Evolutionary conservation across 2,797 vertebrate genomes (phyloP), one percentile per base, ranked within the genome.

Genomic region (Poeciliopsis infans): DNA sequence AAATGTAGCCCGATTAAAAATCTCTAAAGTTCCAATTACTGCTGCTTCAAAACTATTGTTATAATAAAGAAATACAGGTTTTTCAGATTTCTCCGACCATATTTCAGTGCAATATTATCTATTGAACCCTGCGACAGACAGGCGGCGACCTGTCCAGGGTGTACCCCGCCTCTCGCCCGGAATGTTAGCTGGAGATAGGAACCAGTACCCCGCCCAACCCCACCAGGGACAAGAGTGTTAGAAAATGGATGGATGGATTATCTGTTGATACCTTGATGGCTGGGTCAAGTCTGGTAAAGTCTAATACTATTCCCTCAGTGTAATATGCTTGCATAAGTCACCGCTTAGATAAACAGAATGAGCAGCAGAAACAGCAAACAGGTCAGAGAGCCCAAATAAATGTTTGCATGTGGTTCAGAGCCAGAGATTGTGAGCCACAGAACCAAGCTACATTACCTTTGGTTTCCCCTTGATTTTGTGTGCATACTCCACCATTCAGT

Each of bases 371-470:
- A 90, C 72, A 86, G 84, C 83, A 91, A 92, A 86, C 74, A 92
- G 82, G 80, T 89, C 33, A 25, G 53, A 45, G 71, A 87, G 94
- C 91, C 94, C 91, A 90, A 87, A 91, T 91, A 93, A 95, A 95
- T 95, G 92, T 96, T 95, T 95, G 91, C 81, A 88, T 88, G 89
- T 85, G 91, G 90, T 93, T 88, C 83, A 79, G 86, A 91, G 92
- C 90, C 90, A 93, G 87, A 91, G 84, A 90, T 87, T 84, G 79
- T 72, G 77, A 92, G 88, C 90, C 87, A 85, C 88, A 90, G 82
- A 93, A 88, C 85, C 86, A 87, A 89, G 87, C 86, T 83, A 76
- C 84, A 80, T 83, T 12, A 78, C 83, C 89, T 45, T 47, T 72
- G 76, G 84, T 77, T 76, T 86, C 57, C 10, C 87, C 85, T 51